Conservation (phyloP, 2,888 invertebrate genomes). For the Dysmachus trigonus region DNA sequence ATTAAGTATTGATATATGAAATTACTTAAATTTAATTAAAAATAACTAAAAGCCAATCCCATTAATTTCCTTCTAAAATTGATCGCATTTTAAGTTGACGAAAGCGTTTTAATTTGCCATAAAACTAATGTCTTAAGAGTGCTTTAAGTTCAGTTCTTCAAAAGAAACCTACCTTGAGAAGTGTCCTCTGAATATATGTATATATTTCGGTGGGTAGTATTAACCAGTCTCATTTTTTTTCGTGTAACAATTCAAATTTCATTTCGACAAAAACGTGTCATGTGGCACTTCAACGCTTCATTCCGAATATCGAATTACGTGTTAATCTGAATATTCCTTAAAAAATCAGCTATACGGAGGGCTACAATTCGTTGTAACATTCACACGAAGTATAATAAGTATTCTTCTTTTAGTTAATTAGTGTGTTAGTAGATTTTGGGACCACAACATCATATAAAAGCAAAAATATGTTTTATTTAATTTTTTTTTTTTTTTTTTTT, state of each 20-base stretch:
- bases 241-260: neutral
- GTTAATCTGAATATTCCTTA: neutral
- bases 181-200: conserved; percentile 8
- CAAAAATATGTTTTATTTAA: conserved; percentile 41
- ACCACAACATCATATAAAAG: conserved; percentile 41
- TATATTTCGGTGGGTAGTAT: conserved; percentile 38
- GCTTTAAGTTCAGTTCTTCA: conserved; percentile 16
- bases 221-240: conserved; percentile 29
- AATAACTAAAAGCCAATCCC: neutral
- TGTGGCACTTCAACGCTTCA: neutral
- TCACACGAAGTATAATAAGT: neutral
- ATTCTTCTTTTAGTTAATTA: neutral
- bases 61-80: neutral
- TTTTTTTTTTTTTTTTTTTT: no score
- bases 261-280: neutral
- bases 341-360: conserved; percentile 16
- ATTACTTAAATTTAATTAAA: neutral
- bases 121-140: neutral
- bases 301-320: neutral
- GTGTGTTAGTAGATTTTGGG: conserved; percentile 11
- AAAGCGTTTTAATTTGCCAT: neutral
- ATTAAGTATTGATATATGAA: no score
- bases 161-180: conserved; percentile 7
- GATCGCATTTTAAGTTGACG: neutral
- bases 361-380: conserved; percentile 25